Evolutionary conservation across 2,113 vertebrate species (phyloP).

Genomic region (Hemibagrus wyckioides): DNA sequence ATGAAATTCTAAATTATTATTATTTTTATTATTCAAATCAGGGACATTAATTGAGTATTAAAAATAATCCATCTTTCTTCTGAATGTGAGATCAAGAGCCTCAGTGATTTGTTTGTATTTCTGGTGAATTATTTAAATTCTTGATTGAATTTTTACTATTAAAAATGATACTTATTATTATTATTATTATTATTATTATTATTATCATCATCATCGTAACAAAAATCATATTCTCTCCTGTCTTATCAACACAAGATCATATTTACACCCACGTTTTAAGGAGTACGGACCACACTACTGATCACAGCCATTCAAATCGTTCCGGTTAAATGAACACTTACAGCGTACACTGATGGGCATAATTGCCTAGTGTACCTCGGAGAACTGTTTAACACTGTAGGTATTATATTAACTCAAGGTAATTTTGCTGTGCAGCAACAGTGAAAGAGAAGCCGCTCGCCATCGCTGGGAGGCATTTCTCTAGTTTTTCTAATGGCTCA

Average conservation of each 20-base stretch:
- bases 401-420: conserved; percentile 30
- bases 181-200: background rate
- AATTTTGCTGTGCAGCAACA: conserved; percentile 11
- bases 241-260: background rate
- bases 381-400: conserved; percentile 41
- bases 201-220: background rate
- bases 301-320: conserved; percentile 27
- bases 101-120: background rate
- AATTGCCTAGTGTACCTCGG: conserved; percentile 33
- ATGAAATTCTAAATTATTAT: conserved; percentile 2
- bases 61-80: conserved; percentile 72
- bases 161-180: background rate
- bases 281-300: background rate
- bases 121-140: background rate
- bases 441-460: conserved; percentile 6
- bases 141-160: background rate
- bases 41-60: conserved; percentile 72
- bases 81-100: conserved; percentile 31
- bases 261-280: background rate
- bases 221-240: background rate
- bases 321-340: conserved; percentile 32
- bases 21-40: conserved; percentile 48
- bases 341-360: conserved; percentile 27
- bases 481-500: conserved; percentile 38
- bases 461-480: conserved; percentile 27